phyloP scores from a whole-genome alignment of 35 echinoderm and acorn worm species.

The Chiridota heheva region DNA sequence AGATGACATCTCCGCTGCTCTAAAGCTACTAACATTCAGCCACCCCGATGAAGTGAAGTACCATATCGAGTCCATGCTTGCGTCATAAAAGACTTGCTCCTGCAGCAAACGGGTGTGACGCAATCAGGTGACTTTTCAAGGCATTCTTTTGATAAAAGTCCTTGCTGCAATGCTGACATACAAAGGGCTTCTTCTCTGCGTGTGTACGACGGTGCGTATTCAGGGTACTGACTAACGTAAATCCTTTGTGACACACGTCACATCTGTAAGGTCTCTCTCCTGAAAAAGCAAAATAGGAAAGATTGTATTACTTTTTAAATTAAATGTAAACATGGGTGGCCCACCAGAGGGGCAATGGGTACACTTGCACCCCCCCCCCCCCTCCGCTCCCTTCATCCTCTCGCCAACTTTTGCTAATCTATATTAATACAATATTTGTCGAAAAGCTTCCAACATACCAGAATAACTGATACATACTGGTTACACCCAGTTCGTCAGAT shows the following conservation, averaged over 20 bases:
- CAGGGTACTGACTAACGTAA: conserved; percentile 92
- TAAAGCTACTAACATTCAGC: no score
- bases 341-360: background rate
- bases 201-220: conserved; percentile 94
- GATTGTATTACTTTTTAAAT: background rate
- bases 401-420: no score
- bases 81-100: conserved; percentile 59
- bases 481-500: no score
- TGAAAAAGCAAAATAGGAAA: conserved; percentile 30
- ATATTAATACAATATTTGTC: no score
- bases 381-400: no score
- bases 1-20: no score
- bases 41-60: background rate
- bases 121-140: conserved; percentile 76
- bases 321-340: background rate
- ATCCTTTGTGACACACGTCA: conserved; percentile 89
- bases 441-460: no score
- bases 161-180: conserved; percentile 76
- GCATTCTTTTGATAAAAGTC: conserved; percentile 92
- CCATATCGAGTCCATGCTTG: background rate
- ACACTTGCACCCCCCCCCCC: no score
- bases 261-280: conserved; percentile 94
- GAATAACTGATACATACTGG: no score
- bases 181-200: conserved; percentile 79
- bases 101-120: conserved; percentile 78